Evolutionary conservation across 2,888 invertebrate species (phyloP), one percentile per base, ranked within the genome.

Genomic region (Rhagonycha fulva): DNA sequence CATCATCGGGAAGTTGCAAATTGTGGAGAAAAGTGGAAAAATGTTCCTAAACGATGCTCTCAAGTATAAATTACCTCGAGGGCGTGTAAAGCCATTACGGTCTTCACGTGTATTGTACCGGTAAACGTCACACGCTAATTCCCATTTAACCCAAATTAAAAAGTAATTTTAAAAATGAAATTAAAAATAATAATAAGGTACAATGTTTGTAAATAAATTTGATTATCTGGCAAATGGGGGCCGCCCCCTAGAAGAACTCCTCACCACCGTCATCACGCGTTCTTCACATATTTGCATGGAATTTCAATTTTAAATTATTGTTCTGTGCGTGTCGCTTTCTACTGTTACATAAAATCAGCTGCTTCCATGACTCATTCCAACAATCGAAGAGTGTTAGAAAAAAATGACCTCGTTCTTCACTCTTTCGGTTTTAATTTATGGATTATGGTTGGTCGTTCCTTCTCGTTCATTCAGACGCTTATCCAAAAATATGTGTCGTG

Each of bases 101-200:
- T 47, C 47, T 47, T 47, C 47, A 47, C 47, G 47, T 47, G 47
- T 47, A 47, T 71, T 62, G 62, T 63, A 71, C 32, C 71, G 32
- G n/a, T 71, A 63, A 63, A 71, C 71, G 71, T 71, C 32, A 71
- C 71, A 71, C 71, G 71, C 71, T 71, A 71, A 62, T 71, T 71
- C 71, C 32, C 71, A 63, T 71, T 71, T 71, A 71, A 71, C 71
- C 71, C 62, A 71, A 71, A 62, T 71, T 68, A 14, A 62, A 19
- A 71, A 32, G 14, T 66, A 71, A 71, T 71, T 71, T 71, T 62
- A 62, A 62, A 71, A 71, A 63, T 32, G 63, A 66, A 66, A 66
- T n/a, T 66, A 23, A 62, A 71, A 47, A n/a, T 47, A 47, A 28
- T 30, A 30, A 47, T 24, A 14, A 67, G 32, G 24, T 66, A 66